Evolutionary conservation across 1,140 invertebrate genomes (phyloP).

Genomic region (Tachypleus tridentatus): DNA sequence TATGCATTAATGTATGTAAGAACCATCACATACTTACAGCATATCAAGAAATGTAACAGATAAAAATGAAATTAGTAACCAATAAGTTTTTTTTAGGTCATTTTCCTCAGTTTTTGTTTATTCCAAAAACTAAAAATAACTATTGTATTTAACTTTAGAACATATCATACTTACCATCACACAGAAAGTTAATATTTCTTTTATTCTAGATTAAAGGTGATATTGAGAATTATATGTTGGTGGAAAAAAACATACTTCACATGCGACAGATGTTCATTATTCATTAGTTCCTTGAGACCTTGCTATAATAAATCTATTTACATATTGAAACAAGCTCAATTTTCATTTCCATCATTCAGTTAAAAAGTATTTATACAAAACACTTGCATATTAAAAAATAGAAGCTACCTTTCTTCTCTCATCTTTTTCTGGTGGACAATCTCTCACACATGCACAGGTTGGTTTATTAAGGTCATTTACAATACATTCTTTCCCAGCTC

Average conservation of each 20-base stretch:
- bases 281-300: not conserved
- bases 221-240: not conserved
- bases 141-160: too few relatives aligned
- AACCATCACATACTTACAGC: too few relatives aligned
- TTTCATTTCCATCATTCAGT: not conserved
- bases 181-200: too few relatives aligned
- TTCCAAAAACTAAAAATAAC: too few relatives aligned
- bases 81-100: too few relatives aligned
- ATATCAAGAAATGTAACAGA: too few relatives aligned
- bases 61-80: too few relatives aligned
- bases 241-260: not conserved
- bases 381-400: not conserved
- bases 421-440: constrained; percentile 17
- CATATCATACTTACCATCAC: too few relatives aligned
- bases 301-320: not conserved
- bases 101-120: too few relatives aligned
- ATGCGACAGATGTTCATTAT: not conserved
- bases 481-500: constrained; percentile 74
- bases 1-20: too few relatives aligned
- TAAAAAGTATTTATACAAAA: constrained; percentile 1
- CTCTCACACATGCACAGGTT: constrained; percentile 64
- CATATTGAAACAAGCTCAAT: not conserved
- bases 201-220: too few relatives aligned
- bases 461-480: constrained; percentile 52
- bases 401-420: constrained; percentile 36